Base-by-base conservation (phyloP, 2,797 vertebrate species). In the Staurois parvus region DNA sequence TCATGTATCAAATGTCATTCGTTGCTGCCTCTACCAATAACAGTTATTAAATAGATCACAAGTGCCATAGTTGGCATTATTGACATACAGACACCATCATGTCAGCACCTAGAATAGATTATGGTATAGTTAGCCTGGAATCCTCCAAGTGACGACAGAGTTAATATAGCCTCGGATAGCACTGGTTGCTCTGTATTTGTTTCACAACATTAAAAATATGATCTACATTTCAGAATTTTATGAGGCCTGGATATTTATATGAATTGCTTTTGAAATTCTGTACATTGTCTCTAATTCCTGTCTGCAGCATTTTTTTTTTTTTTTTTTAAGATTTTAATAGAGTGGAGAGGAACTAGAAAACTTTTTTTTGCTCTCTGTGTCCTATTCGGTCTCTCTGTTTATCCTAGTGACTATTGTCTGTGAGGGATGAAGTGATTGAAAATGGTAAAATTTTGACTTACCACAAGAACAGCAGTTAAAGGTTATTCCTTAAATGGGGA, bases 1-100 rank as follows among this genome's bases (percentile, higher is more conserved):
- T 32, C n/a, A 28, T 74, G 69, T 90, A 91, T 93, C 89, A 40
- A 21, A 72, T 92, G 74, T 90, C 89, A 62, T 82, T 64, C 78
- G 86, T 86, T 87, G 85, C 32, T 83, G 83, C 88, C 90, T 89
- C 89, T 88, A 91, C 89, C 88, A 88, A 91, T 90, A 89, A 88
- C 86, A 19, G 75, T 21, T 84, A 89, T 90, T 93, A 91, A 92
- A 91, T 90, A 90, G 90, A 90, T 90, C 90, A 70, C 89, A 87
- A 84, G 76, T 86, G 78, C 89, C 88, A 90, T 91, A 88, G 87
- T 89, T n/a, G 3, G 83, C 88, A 87, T 92, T 88, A 80, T 88
- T 92, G 87, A 89, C 90, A 91, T 92, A 42, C 83, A 87, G 75
- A 85, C 80, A 79, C 84, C 88, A 88, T 91, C 88, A 90, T 89